Evolutionary conservation across 2,888 invertebrate genomes (phyloP), one percentile per base, ranked within the genome.

Genomic region (Oscheius sp.): DNA sequence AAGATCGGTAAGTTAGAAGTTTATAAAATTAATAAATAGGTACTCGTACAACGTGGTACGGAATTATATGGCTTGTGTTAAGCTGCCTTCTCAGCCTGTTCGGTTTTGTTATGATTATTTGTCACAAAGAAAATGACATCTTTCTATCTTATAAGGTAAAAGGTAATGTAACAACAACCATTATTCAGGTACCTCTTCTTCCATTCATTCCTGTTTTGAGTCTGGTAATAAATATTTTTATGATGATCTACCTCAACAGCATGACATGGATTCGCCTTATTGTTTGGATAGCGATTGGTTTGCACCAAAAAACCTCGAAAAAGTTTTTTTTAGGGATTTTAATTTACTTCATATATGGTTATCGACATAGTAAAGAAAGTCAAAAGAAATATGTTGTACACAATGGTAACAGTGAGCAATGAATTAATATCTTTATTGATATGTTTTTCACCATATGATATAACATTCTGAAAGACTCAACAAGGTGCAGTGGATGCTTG

Each of bases 161-260:
- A 22, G 4, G 5, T n/a, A 2, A 61, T 14, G 32, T 12, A 28
- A 28, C 20, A 32, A n/a, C 24, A n/a, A 6, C 20, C 26, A 4
- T 38, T 1, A 44, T 67, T 67, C 33, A 78, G 88, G 93, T 94
- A 32, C 95, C 95, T 14, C 92, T 92, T 76, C 90, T 95, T 85
- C 95, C 95, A 57, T 93, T 93, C 87, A 92, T 95, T 75, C 95
- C 95, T 68, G 91, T 92, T 36, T 91, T 93, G 71, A 94, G 94
- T 26, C 92, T 95, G 71, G 91, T 92, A 66, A 92, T 95, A 81
- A 95, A 95, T 88, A 92, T 95, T 86, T 94, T 94, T 88, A 90
- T 95, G 85, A 95, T 95, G 86, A 91, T 94, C 86, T 94, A 94
- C 87, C 90, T 95, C 68, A 93, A 93, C 68, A 90, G 92, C 81